Base-by-base conservation (phyloP, 2,113 vertebrate species). In the Brachypodius melanocephalos region DNA sequence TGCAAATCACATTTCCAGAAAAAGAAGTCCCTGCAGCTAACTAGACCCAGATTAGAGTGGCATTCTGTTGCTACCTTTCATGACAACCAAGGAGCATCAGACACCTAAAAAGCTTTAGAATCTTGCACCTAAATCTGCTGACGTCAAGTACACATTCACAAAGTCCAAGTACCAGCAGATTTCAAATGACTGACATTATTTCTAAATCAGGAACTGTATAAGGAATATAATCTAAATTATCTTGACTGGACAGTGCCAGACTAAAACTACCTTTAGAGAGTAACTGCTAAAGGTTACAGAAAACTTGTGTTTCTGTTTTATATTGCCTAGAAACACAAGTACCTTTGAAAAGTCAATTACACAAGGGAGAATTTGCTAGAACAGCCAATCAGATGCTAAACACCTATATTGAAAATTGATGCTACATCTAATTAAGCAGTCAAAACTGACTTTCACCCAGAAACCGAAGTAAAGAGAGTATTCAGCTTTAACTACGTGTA, bases 331-430 rank as follows among this genome's bases (percentile, higher is more conserved):
- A 86, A 96, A 94, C 80, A 36, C 3, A 78, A 81, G 42, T n/a
- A 52, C 45, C 43, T 93, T 68, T 75, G 68, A 90, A 88, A 90
- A 94, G 87, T 71, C 83, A 93, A 42, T 84, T 81, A 86, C 1
- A 1, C n/a, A 66, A 85, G 69, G 24, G 68, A 88, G 25, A 89
- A 78, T 74, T 85, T 85, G 72, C 95, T 74, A 81, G 66, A 95
- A 87, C 68, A 89, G 49, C 28, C 81, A 76, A 73, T 49, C 71
- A 91, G 91, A 76, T 68, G 63, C 32, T 87, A 92, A 92, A 90
- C 21, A 6, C 29, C 24, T 61, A 7, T 69, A 89, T 1, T 85
- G 77, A 73, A 95, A 91, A 79, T 62, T 94, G 58, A 85, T 85
- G n/a, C 48, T 71, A 66, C 40, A 72, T 26, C 54, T 81, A 89